Evolutionary conservation across 2,797 vertebrate genomes (phyloP).

Genomic region (Poeciliopsis gracilis): DNA sequence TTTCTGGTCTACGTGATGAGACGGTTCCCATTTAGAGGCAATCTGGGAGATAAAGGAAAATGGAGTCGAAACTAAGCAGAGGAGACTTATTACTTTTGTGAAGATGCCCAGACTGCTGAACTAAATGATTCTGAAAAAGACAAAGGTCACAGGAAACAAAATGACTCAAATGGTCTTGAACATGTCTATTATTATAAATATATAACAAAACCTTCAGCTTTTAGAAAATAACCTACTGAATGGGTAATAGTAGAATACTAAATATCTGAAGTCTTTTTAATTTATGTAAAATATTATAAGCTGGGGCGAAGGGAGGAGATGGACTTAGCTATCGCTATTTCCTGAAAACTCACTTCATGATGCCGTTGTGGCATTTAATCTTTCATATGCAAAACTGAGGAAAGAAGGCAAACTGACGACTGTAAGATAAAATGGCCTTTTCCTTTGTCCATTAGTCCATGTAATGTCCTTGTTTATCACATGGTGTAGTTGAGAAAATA

Average conservation of each 20-base stretch:
- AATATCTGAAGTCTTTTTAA: constrained; percentile 3
- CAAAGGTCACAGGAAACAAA: not conserved
- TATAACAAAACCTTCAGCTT: not conserved
- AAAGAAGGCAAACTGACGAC: constrained; percentile 18
- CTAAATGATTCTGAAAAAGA: constrained; percentile 15
- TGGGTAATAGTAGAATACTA: constrained; percentile 5
- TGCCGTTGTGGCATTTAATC: constrained; percentile 35
- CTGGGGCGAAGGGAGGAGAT: constrained; percentile 10
- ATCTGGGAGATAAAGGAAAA: constrained; percentile 53
- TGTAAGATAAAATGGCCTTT: constrained; percentile 12
- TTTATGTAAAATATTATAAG: constrained; percentile 9
- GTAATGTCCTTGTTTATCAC: constrained; percentile 32
- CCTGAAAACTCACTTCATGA: constrained; percentile 25
- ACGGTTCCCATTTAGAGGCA: constrained; percentile 39
- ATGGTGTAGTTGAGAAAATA: constrained; percentile 50
- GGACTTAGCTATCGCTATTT: not conserved
- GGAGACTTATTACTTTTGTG: constrained; percentile 14
- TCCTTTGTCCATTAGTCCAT: constrained; percentile 28
- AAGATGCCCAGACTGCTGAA: constrained; percentile 3
- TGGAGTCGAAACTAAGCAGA: constrained; percentile 36
- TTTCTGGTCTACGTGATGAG: constrained; percentile 45
- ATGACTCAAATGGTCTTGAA: not conserved
- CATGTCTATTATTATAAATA: no score
- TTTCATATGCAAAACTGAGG: constrained; percentile 32
- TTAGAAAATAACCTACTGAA: not conserved